Evolutionary conservation across 2,797 vertebrate species (phyloP).

Genomic region (Carduelis carduelis): DNA sequence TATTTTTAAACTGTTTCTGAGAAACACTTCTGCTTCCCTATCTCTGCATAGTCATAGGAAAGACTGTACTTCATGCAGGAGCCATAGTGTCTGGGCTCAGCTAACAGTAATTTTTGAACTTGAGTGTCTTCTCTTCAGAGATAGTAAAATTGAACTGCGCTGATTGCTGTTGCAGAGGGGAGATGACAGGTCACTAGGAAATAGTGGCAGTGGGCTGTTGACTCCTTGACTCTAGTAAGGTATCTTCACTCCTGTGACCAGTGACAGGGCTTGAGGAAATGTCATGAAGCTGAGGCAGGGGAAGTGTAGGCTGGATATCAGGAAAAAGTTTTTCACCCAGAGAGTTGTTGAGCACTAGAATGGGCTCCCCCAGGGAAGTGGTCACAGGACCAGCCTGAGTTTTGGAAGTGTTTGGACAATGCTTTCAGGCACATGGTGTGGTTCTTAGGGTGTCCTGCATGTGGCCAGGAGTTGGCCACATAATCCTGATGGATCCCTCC

Average conservation of each 20-base stretch:
- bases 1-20: slow-evolving; percentile 65
- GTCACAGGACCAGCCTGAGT: not conserved
- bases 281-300: not conserved
- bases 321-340: not conserved
- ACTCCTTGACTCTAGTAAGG: not conserved
- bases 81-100: slow-evolving; percentile 18
- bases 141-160: not conserved
- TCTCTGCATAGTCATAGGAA: not conserved
- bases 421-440: not conserved
- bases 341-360: not conserved
- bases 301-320: not conserved
- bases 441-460: not conserved
- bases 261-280: not conserved
- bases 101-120: not conserved
- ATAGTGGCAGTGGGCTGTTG: not conserved
- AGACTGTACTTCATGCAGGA: slow-evolving; percentile 12
- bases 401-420: rapidly evolving
- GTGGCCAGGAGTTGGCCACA: not conserved
- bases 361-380: not conserved
- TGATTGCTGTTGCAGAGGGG: not conserved
- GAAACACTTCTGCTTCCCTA: slow-evolving; percentile 36
- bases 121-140: not conserved
- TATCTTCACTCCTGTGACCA: not conserved
- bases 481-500: not conserved
- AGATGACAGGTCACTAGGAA: rapidly evolving